Percentiles rank a stretch among this genome's conserved stretches.
phyloP scores from a whole-genome alignment of 2,113 vertebrate genomes.

The Sturnira hondurensis region DNA sequence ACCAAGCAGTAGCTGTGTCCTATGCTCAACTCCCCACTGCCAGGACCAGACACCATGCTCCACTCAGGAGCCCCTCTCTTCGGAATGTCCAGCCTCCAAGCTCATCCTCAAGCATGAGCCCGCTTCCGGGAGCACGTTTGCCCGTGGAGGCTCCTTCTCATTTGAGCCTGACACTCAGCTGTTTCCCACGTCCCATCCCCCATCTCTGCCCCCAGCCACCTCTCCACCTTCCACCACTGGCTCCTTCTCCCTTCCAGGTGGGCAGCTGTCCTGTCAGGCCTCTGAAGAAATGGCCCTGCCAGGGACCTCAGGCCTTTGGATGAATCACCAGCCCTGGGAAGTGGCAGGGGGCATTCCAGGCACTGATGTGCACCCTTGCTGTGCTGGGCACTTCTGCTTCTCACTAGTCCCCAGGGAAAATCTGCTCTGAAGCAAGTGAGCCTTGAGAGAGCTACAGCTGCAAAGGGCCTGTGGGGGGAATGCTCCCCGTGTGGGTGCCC shows the following conservation, averaged over 20 bases:
- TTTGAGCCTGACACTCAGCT: not conserved
- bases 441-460: not conserved
- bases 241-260: not conserved
- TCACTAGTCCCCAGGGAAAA: slow-evolving; percentile 23
- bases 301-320: not conserved
- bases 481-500: not conserved
- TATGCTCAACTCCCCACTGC: not conserved
- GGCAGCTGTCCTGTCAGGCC: not conserved
- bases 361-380: not conserved
- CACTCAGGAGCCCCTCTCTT: not conserved
- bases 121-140: not conserved
- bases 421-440: not conserved
- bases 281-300: not conserved
- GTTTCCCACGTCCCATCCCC: rapidly evolving
- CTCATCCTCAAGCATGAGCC: not conserved
- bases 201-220: too few relatives aligned
- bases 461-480: not conserved
- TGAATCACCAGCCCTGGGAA: not conserved
- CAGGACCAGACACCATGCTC: not conserved
- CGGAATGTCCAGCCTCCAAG: not conserved
- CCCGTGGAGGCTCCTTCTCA: not conserved
- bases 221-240: not conserved
- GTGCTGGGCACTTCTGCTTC: not conserved
- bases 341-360: not conserved
- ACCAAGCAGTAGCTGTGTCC: not conserved